Base-by-base conservation (phyloP, 2,113 vertebrate species). In the Pardalotus punctatus region DNA sequence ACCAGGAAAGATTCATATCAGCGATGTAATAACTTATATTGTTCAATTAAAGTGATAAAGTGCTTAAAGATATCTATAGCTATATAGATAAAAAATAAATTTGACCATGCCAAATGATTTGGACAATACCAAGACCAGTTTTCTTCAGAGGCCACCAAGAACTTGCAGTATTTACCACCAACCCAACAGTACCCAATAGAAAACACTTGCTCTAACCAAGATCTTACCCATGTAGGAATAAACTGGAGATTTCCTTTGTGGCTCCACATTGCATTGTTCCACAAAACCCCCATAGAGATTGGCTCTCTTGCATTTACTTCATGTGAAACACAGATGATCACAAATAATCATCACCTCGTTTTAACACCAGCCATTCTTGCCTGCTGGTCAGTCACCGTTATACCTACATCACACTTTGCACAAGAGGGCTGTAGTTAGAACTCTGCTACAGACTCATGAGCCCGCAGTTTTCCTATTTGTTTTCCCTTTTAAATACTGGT, bases 21-120 rank as follows among this genome's bases (percentile, higher is more conserved):
- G 66, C 33, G 79, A 62, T 0, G 7, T 36, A 31, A 3, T 38
- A 33, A 6, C 33, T 45, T 3, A 8, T 0, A 27, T 8, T 51
- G 20, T 45, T 58, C 56, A 74, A n/a, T 40, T 31, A 31, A 69
- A 66, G 15, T 28, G 25, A 77, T n/a, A 50, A 89, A 65, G 35
- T 79, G 22, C 22, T 73, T 74, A 10, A 60, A 92, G 28, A 45
- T 1, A n/a, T 2, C 43, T 45, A 40, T 1, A n/a, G 2, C 43
- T 45, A 38, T 10, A 62, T 2, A 22, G 1, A 38, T 3, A 15
- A 2, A 22, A 53, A 43, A 19, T 4, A 60, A 42, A 24, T 3
- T 29, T 53, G 56, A 53, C 31, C 36, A 71, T 22, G 36, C 3
- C 33, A 61, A 71, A 53, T 36, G 38, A 71, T 36, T 71, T 61